phyloP scores from a whole-genome alignment of 2,113 vertebrate genomes.

The Pituophis catenifer region DNA sequence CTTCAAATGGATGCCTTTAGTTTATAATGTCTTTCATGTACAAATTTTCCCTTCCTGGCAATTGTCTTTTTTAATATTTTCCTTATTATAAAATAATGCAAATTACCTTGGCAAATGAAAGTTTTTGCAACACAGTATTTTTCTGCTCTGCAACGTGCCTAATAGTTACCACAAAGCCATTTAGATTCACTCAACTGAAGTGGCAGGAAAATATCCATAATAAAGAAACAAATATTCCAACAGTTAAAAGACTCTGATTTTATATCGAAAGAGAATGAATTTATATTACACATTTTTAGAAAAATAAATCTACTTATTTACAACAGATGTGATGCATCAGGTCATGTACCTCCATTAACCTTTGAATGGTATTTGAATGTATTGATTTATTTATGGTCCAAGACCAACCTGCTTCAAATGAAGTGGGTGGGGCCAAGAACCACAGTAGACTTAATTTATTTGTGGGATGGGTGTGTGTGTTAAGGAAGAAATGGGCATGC shows the following conservation, averaged over 20 bases:
- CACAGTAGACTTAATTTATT: not conserved
- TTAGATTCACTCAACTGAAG: not conserved
- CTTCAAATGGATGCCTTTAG: conserved; percentile 12
- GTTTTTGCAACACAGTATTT: conserved; percentile 43
- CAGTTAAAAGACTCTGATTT: conserved; percentile 23
- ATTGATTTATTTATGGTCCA: not conserved
- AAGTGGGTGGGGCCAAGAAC: not conserved
- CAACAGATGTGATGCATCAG: not conserved
- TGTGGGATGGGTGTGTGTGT: not conserved
- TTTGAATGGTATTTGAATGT: not conserved
- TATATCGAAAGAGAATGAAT: not conserved
- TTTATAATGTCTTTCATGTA: conserved; percentile 38
- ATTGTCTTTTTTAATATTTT: conserved; percentile 55
- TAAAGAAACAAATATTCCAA: conserved; percentile 13
- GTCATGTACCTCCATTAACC: not conserved
- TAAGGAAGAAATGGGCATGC: not conserved
- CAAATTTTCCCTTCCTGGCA: conserved; percentile 49
- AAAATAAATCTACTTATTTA: not conserved
- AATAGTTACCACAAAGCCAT: conserved; percentile 19
- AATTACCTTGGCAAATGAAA: conserved; percentile 39
- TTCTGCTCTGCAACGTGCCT: conserved; percentile 50
- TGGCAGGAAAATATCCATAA: not conserved
- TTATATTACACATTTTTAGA: not conserved
- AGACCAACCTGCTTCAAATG: not conserved
- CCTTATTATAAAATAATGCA: conserved; percentile 65